Evolutionary conservation across 2,113 vertebrate species (phyloP).

Genomic region (Myiagra hebetior): DNA sequence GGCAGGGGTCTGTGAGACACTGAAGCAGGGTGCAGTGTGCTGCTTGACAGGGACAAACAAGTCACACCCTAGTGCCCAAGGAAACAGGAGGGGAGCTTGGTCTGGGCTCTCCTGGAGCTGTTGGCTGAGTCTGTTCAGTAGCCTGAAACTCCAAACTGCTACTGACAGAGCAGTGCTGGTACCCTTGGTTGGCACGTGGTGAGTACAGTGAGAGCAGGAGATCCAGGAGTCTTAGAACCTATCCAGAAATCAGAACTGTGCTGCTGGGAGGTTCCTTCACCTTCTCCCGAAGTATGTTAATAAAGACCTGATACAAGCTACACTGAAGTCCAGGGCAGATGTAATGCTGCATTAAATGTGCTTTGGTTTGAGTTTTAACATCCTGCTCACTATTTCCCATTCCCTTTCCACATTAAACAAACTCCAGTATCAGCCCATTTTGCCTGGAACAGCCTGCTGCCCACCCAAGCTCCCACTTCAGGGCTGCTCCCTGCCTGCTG

Average conservation of each 20-base stretch:
- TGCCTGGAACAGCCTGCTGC: neutral
- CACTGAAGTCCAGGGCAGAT: neutral
- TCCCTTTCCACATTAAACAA: neutral
- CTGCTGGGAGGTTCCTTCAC: neutral
- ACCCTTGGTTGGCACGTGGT: neutral
- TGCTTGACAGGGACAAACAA: neutral
- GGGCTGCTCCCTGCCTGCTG: neutral
- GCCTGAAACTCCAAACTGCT: neutral
- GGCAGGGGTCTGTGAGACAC: neutral
- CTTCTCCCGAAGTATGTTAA: neutral
- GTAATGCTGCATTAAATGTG: neutral
- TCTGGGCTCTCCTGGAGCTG: neutral
- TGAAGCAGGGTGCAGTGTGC: rapidly evolving
- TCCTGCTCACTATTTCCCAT: rapidly evolving
- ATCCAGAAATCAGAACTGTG: neutral
- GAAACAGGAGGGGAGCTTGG: neutral
- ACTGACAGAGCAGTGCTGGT: neutral
- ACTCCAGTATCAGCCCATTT: rapidly evolving
- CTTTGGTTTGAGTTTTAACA: neutral
- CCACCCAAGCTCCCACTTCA: rapidly evolving
- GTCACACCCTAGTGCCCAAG: neutral
- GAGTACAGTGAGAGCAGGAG: neutral
- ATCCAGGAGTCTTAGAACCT: neutral
- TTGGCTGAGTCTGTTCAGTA: neutral
- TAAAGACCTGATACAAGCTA: neutral